Conservation (phyloP, 2,797 vertebrate species). For the Todus mexicanus region DNA sequence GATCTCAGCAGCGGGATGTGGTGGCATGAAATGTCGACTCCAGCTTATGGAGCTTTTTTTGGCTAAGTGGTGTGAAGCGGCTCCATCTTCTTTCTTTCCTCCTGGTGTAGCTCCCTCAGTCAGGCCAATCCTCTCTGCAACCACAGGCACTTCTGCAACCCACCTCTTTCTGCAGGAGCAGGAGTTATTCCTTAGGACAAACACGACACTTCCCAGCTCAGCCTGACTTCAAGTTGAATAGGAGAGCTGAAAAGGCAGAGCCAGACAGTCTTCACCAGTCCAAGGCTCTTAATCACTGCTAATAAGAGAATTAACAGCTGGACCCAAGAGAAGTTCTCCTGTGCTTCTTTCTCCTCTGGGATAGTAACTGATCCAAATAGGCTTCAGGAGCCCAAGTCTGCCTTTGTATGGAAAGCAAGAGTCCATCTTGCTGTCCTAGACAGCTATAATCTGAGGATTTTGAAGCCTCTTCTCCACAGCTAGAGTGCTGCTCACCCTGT, state of each 20-base stretch:
- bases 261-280: background rate
- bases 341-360: background rate
- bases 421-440: background rate
- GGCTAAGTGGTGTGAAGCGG: background rate
- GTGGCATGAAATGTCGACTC: background rate
- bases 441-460: background rate
- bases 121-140: background rate
- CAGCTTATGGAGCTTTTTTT: background rate
- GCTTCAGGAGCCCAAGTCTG: background rate
- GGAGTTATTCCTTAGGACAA: background rate
- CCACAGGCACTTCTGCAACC: background rate
- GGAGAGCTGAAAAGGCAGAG: background rate
- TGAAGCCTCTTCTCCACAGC: background rate
- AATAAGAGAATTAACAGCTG: background rate
- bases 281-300: background rate
- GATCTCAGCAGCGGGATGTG: rapidly evolving
- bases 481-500: background rate
- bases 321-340: background rate
- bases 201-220: background rate
- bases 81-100: background rate
- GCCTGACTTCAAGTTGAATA: background rate
- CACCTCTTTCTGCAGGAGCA: background rate
- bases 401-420: background rate
- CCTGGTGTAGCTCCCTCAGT: background rate
- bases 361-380: background rate